phyloP scores from a whole-genome alignment of 2,888 invertebrate species.

The Drosophila kanekoi region DNA sequence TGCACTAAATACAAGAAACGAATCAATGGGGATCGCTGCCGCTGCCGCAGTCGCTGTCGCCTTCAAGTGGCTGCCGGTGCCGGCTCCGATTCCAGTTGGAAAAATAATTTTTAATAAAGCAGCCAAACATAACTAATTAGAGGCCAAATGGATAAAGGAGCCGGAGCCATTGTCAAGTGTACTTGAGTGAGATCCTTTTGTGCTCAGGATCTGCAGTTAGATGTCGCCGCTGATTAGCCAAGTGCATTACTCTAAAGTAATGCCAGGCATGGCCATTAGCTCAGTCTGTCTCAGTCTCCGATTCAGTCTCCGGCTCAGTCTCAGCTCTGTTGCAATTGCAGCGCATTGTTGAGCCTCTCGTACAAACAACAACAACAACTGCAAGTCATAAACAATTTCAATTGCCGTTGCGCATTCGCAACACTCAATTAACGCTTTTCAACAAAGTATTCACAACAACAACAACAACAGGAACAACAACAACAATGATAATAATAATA shows the following conservation, averaged over 20 bases:
- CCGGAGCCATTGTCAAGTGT: conserved; percentile 38
- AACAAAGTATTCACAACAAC: conserved; percentile 64
- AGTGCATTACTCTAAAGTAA: conserved; percentile 33
- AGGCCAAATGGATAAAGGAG: conserved; percentile 19
- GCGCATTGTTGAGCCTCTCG: conserved; percentile 56
- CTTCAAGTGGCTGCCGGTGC: conserved; percentile 71
- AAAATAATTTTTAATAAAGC: conserved; percentile 5
- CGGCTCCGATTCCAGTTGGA: conserved; percentile 20
- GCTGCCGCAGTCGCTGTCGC: conserved; percentile 57
- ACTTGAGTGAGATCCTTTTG: conserved; percentile 30
- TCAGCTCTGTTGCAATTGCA: conserved; percentile 56
- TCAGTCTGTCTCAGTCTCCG: too few species aligned
- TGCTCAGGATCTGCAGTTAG: conserved; percentile 46
- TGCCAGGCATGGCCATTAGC: conserved; percentile 57
- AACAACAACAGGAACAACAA: too few species aligned
- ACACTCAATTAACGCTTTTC: conserved; percentile 81
- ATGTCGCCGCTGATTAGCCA: conserved; percentile 58
- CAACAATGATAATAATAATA: conserved; percentile 46
- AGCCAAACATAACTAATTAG: conserved; percentile 46
- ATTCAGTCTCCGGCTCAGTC: conserved; percentile 8
- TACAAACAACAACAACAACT: conserved; percentile 56
- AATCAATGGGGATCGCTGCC: conserved; percentile 48
- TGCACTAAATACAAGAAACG: conserved; percentile 74
- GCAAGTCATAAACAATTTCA: conserved; percentile 80
- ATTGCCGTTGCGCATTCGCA: conserved; percentile 79